Conservation (phyloP, 2,888 invertebrate species). For the Anarsia innoxiella region DNA sequence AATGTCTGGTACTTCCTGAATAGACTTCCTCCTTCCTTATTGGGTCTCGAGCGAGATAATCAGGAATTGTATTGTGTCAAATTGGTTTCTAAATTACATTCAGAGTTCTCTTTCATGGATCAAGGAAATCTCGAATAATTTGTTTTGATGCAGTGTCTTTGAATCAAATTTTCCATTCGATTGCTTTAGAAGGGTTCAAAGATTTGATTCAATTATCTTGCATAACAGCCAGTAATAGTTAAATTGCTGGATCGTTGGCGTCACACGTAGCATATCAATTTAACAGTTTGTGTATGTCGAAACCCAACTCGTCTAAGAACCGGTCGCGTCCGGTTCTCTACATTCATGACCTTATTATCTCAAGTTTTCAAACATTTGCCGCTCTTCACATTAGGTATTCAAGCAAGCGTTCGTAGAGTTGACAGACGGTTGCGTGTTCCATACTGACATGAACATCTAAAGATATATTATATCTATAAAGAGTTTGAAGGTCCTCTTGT, state of each 20-base stretch:
- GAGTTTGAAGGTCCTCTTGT: slow-evolving; percentile 33
- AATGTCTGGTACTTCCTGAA: no score
- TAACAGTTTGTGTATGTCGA: slow-evolving; percentile 27
- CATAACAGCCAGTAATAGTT: slow-evolving; percentile 17
- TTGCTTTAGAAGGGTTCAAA: not conserved
- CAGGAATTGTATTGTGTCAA: no score
- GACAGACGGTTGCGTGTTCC: slow-evolving; percentile 18
- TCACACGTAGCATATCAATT: slow-evolving; percentile 21
- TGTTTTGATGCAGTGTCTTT: not conserved
- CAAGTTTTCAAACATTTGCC: slow-evolving; percentile 33
- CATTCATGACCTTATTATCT: slow-evolving; percentile 43
- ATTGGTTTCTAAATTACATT: no score
- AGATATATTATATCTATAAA: slow-evolving; percentile 32
- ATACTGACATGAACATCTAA: slow-evolving; percentile 9
- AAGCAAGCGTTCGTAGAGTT: slow-evolving; percentile 19
- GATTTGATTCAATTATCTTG: slow-evolving; percentile 18
- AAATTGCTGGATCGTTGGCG: slow-evolving; percentile 19
- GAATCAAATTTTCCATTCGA: slow-evolving; percentile 1
- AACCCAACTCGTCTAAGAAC: slow-evolving; percentile 33
- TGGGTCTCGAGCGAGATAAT: not conserved
- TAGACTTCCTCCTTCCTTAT: slow-evolving; percentile 18
- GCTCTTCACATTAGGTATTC: slow-evolving; percentile 20
- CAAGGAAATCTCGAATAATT: no score
- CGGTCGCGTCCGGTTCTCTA: slow-evolving; percentile 34
- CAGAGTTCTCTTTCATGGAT: no score